phyloP scores from a whole-genome alignment of 1,140 invertebrate genomes.

The Papilio glaucus region DNA sequence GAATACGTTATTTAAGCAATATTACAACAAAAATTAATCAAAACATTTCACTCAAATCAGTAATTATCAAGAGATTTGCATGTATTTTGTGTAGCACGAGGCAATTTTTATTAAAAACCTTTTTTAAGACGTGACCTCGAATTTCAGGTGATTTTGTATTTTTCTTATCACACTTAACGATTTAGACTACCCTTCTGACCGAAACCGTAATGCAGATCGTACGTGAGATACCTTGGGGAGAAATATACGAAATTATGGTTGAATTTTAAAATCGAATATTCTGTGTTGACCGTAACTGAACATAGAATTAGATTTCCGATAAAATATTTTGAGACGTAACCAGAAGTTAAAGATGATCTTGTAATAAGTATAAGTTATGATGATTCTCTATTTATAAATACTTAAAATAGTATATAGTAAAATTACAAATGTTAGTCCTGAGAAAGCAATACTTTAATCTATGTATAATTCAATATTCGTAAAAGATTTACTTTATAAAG shows the following conservation, averaged over 20 bases:
- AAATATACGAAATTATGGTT: constrained; percentile 62
- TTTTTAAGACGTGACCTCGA: constrained; percentile 36
- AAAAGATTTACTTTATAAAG: no score
- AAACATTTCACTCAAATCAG: constrained; percentile 22
- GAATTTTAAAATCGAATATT: constrained; percentile 62
- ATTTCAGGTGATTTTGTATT: constrained; percentile 46
- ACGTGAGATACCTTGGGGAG: constrained; percentile 67
- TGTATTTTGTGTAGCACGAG: not conserved
- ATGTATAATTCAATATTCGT: no score
- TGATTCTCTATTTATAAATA: no score
- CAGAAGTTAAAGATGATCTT: constrained; percentile 17
- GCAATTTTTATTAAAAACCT: not conserved
- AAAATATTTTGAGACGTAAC: constrained; percentile 47
- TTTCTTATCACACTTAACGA: constrained; percentile 58
- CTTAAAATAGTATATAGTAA: no score
- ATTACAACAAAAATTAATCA: no score
- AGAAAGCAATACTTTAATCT: no score
- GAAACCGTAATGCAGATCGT: constrained; percentile 72
- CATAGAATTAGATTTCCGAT: constrained; percentile 45
- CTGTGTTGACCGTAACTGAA: constrained; percentile 48
- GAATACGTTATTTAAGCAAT: no score
- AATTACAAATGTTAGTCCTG: not conserved
- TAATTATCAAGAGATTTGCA: not conserved
- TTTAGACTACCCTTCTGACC: constrained; percentile 53
- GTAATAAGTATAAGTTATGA: no score